phyloP scores from a whole-genome alignment of 2,888 invertebrate genomes.

The Mystacides longicornis region DNA sequence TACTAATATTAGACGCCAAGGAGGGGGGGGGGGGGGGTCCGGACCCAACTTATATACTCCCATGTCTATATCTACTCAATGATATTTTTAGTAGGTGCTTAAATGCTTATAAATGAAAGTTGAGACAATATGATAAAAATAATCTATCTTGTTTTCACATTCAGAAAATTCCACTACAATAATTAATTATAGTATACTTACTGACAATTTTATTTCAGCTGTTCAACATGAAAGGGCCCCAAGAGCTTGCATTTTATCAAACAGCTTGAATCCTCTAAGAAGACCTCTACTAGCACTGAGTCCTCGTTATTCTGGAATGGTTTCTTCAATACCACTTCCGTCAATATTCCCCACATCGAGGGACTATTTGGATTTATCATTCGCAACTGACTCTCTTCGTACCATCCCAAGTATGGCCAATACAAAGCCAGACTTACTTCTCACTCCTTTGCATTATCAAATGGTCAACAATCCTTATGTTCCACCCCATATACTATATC shows the following conservation, averaged over 20 bases:
- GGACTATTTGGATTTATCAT: constrained; percentile 26
- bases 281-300: constrained; percentile 29
- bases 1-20: no score
- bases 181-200: no score
- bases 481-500: constrained; percentile 36
- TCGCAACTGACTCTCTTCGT: constrained; percentile 28
- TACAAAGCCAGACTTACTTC: constrained; percentile 12
- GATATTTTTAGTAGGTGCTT: no score
- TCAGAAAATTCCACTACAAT: no score
- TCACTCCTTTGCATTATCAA: constrained; percentile 23
- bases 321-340: constrained; percentile 6
- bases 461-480: constrained; percentile 29
- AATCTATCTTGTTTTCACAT: no score
- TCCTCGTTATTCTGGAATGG: constrained; percentile 27
- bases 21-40: no score
- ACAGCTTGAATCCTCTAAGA: constrained; percentile 41
- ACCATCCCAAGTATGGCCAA: constrained; percentile 26
- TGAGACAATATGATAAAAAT: no score
- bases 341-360: constrained; percentile 30
- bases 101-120: no score
- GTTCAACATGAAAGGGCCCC: constrained; percentile 89
- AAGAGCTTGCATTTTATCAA: constrained; percentile 41
- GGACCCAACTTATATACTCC: no score
- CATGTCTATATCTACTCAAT: no score
- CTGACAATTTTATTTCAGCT: no score